These are phyloP conservation scores for Drosophila trapezifrons DNA, from an alignment of 1,140 invertebrate genomes.

Conservation along the genomic window DNA sequence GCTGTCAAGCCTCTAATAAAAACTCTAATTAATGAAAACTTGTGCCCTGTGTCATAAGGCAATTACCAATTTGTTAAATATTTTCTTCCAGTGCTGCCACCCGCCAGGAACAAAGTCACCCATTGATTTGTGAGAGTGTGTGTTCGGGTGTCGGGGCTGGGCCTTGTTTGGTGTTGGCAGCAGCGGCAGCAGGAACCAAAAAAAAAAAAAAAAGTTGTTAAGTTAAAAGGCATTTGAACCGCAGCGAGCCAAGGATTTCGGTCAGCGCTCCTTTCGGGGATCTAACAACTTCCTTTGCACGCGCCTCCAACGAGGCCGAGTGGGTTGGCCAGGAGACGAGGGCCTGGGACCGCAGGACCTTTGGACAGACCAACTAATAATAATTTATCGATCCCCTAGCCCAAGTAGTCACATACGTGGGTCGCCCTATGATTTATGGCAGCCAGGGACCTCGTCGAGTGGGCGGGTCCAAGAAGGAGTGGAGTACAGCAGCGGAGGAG, in stretches of 20 bases:
- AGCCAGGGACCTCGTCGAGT: slow-evolving; percentile 40
- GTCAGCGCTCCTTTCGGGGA: slow-evolving; percentile 65
- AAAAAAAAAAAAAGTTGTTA: slow-evolving; percentile 81
- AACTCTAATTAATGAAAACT: too few species aligned
- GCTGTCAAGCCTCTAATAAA: too few species aligned
- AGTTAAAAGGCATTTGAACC: slow-evolving; percentile 84
- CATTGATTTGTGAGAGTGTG: slow-evolving; percentile 69
- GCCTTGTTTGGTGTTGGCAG: slow-evolving; percentile 73
- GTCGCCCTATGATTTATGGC: slow-evolving; percentile 78
- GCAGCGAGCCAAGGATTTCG: slow-evolving; percentile 72
- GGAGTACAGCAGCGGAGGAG: background rate
- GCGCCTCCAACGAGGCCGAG: slow-evolving; percentile 47
- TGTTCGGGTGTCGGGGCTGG: slow-evolving; percentile 7
- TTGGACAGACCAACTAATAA: slow-evolving; percentile 77
- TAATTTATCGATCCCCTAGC: slow-evolving; percentile 83
- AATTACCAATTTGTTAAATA: too few species aligned
- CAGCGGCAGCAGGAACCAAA: slow-evolving; percentile 3
- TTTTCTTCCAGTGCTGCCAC: slow-evolving; percentile 7
- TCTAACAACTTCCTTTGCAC: slow-evolving; percentile 78
- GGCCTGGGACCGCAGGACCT: slow-evolving; percentile 5
- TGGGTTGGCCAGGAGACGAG: slow-evolving; percentile 14
- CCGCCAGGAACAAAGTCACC: slow-evolving; percentile 67
- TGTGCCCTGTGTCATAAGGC: too few species aligned
- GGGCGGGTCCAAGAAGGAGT: slow-evolving; percentile 35
- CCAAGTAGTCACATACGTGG: slow-evolving; percentile 79